Base-by-base conservation (phyloP, 1,140 invertebrate genomes). In the Centruroides vittatus region DNA sequence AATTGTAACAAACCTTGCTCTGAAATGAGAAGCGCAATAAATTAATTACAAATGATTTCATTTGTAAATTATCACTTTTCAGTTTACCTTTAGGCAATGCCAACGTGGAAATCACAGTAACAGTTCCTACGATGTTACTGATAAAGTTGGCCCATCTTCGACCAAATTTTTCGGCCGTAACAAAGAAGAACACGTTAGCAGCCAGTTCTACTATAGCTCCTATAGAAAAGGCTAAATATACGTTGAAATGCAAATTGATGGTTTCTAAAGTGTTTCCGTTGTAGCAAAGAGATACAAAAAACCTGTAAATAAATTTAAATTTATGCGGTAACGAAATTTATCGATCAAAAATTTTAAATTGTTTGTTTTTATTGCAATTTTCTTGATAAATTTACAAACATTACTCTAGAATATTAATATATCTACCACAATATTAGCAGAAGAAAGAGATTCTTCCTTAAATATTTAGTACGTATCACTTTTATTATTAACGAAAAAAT, bases 191-290 rank as follows among this genome's bases (percentile, higher is more conserved):
- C 0, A 86, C 83, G 71, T 91, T 87, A 7, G 88, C 88, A 0
- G 89, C 89, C 47, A 89, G 73, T 70, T 89, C 86, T 0, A 86
- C 89, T 3, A 85, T 84, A 11, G 85, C 83, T 0, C 88, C 87
- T 3, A 91, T 79, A 1, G 86, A 88, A 69, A 91, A 92, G 1
- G 88, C 88, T 41, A 88, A 68, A 70, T 90, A 92, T 3, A 90
- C 79, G 67, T 89, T 82, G 63, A 89, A 72, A 1, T 84, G 86
- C 7, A 91, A 74, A 47, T 86, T 84, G 23, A 86, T 84, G 1
- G 89, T 86, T 66, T 89, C 89, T 68, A 88, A 76, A 3, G 89
- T 87, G 70, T 91, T 87, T 3, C 88, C 88, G 67, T 91, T 88
- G 68, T 91, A 92, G 1, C 89, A 84, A 70, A 93, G 69, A 1